Evolutionary conservation across 2,113 vertebrate species (phyloP).

Genomic region (Microcebus lehilahytsara): DNA sequence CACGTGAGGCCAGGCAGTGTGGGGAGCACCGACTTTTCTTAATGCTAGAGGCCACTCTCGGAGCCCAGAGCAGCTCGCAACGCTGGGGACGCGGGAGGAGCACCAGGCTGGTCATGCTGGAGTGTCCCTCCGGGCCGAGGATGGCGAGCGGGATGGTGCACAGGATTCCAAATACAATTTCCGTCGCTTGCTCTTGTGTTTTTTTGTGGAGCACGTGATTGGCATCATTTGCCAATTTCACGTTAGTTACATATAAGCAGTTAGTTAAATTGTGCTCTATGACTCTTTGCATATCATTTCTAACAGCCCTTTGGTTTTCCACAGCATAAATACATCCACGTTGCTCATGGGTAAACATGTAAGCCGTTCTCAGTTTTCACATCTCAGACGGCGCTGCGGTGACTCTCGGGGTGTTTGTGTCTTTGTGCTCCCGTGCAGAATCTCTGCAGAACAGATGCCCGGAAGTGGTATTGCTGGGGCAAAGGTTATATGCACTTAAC

Average conservation of each 20-base stretch:
- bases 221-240: neutral
- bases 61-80: neutral
- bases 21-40: neutral
- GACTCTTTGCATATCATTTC: neutral
- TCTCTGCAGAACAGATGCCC: neutral
- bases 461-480: neutral
- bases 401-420: neutral
- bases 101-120: neutral
- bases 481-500: neutral
- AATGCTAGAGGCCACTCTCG: neutral
- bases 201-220: neutral
- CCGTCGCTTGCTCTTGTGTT: neutral
- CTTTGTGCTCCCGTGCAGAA: neutral
- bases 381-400: neutral
- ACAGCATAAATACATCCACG: accelerated
- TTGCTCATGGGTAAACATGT: neutral
- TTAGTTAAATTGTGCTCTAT: neutral
- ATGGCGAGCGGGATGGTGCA: neutral
- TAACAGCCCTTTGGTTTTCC: neutral
- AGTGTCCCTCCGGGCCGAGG: neutral
- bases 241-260: neutral
- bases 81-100: neutral
- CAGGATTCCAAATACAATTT: neutral
- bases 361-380: neutral
- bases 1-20: neutral